phyloP scores from a whole-genome alignment of 2,888 invertebrate genomes.

The Oligia latruncula region DNA sequence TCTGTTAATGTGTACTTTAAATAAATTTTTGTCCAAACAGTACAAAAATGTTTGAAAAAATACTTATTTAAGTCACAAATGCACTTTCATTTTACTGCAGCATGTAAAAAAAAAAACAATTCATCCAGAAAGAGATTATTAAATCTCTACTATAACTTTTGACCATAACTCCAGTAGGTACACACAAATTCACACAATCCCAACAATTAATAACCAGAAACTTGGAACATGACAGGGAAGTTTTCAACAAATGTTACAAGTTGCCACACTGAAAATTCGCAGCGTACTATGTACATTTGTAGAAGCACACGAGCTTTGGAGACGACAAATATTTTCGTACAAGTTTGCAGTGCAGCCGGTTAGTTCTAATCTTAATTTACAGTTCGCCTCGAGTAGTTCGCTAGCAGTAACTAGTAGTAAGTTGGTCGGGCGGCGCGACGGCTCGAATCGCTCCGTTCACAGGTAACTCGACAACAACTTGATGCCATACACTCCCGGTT shows the following conservation, averaged over 20 bases:
- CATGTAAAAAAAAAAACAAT: background rate
- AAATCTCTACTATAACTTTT: slow-evolving; percentile 2
- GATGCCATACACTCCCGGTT: slow-evolving; percentile 66
- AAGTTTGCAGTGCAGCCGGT: slow-evolving; percentile 74
- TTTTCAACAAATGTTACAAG: slow-evolving; percentile 61
- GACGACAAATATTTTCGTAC: slow-evolving; percentile 79
- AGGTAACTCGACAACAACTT: slow-evolving; percentile 67
- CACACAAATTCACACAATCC: slow-evolving; percentile 21
- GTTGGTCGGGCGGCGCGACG: slow-evolving; percentile 59
- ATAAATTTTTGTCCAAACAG: too few relatives aligned
- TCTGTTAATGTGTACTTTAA: too few relatives aligned
- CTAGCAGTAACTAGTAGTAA: slow-evolving; percentile 70
- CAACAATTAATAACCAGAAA: slow-evolving; percentile 59
- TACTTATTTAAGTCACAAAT: background rate
- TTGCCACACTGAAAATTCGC: slow-evolving; percentile 57
- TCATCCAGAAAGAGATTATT: background rate
- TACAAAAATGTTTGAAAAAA: background rate
- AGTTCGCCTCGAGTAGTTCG: slow-evolving; percentile 74
- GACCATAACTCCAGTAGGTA: slow-evolving; percentile 16
- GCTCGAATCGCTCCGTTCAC: slow-evolving; percentile 52
- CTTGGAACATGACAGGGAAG: slow-evolving; percentile 54
- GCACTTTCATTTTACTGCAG: background rate
- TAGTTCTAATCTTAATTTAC: slow-evolving; percentile 84
- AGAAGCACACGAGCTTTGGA: slow-evolving; percentile 60
- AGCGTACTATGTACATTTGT: slow-evolving; percentile 55